Conservation (phyloP, 2,888 invertebrate genomes). For the Congeria kusceri region DNA sequence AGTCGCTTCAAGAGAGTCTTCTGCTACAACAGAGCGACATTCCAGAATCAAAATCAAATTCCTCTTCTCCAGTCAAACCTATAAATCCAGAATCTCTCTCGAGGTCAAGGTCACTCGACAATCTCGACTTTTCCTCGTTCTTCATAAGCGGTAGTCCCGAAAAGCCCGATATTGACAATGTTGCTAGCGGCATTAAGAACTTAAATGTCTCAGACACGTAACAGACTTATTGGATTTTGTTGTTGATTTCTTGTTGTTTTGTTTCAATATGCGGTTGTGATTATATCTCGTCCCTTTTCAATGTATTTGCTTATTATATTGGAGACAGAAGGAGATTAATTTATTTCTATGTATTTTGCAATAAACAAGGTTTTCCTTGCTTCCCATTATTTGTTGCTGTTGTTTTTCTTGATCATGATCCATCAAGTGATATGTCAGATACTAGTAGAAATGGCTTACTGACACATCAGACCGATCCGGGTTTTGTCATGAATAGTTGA, state of each 20-base stretch:
- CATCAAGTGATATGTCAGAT: too few species aligned
- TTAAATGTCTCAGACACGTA: conserved; percentile 74
- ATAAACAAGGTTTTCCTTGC: too few species aligned
- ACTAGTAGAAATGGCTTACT: too few species aligned
- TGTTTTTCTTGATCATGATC: too few species aligned
- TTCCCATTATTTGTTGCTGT: too few species aligned
- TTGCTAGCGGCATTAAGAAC: conserved; percentile 77
- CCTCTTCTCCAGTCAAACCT: conserved; percentile 73
- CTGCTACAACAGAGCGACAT: conserved; percentile 53
- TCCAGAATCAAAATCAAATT: conserved; percentile 74
- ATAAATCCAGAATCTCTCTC: conserved; percentile 62
- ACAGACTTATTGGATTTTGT: conserved; percentile 2
- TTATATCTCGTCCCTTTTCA: too few species aligned
- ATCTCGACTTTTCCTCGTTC: conserved; percentile 77
- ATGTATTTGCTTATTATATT: too few species aligned
- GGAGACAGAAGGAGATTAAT: too few species aligned
- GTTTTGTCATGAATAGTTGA: too few species aligned
- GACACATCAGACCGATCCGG: too few species aligned
- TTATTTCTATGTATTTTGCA: too few species aligned
- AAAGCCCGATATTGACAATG: conserved; percentile 77
- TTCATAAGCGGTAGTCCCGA: conserved; percentile 64
- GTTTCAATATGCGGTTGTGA: not conserved
- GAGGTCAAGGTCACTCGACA: conserved; percentile 81
- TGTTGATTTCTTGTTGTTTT: not conserved
- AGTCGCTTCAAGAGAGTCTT: conserved; percentile 73